Evolutionary conservation across 2,113 vertebrate species (phyloP).

Genomic region (Pedionomus torquatus): DNA sequence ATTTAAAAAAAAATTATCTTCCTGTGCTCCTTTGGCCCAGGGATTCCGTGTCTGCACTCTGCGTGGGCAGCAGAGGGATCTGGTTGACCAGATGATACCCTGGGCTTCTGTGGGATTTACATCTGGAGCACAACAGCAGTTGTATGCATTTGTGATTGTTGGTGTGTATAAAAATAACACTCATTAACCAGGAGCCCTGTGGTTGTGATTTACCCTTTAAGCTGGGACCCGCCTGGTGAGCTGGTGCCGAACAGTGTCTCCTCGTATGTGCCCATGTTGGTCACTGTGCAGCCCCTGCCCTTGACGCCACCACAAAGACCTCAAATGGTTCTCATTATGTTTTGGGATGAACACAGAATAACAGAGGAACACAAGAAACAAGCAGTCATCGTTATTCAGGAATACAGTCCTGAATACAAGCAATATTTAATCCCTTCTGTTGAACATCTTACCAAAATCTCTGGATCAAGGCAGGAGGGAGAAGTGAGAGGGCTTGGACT

Average conservation of each 20-base stretch:
- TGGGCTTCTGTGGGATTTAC: not conserved
- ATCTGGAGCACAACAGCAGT: not conserved
- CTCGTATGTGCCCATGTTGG: not conserved
- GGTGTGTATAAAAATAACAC: not conserved
- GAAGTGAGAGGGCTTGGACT: not conserved
- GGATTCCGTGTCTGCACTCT: accelerated
- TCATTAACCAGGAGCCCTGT: not conserved
- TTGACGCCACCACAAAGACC: not conserved
- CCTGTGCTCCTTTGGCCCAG: not conserved
- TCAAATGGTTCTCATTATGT: not conserved
- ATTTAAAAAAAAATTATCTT: not conserved
- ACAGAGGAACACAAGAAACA: not conserved
- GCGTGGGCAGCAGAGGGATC: not conserved
- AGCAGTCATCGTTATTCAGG: not conserved
- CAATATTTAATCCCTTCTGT: not conserved
- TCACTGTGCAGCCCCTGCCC: not conserved
- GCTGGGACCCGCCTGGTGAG: not conserved
- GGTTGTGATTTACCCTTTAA: not conserved
- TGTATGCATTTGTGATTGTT: not conserved
- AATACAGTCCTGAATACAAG: not conserved
- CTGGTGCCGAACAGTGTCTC: not conserved
- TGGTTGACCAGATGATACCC: not conserved
- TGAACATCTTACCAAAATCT: not conserved
- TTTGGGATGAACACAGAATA: not conserved
- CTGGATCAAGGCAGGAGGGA: accelerated